phyloP scores from a whole-genome alignment of 2,888 invertebrate species.

The Acronicta leporina region DNA sequence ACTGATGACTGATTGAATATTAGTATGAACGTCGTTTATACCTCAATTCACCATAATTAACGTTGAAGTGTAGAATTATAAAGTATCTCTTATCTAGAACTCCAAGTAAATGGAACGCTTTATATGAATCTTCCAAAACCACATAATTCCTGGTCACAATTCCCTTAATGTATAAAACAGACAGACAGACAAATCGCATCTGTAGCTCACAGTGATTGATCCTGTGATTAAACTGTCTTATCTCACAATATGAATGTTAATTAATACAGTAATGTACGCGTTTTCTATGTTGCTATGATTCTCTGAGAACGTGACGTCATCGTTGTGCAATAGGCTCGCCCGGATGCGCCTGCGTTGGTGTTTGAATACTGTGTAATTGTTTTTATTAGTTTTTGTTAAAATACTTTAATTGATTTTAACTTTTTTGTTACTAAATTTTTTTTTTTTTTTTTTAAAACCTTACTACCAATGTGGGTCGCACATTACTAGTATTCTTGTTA shows the following conservation, averaged over 20 bases:
- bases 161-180: slow-evolving; percentile 37
- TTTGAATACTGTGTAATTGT: background rate
- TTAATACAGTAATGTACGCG: slow-evolving; percentile 44
- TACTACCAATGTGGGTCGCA: too few species aligned
- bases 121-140: slow-evolving; percentile 11
- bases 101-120: too few species aligned
- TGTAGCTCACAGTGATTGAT: slow-evolving; percentile 54
- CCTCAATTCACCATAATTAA: too few species aligned
- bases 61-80: too few species aligned
- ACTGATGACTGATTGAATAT: too few species aligned
- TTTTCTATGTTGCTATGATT: slow-evolving; percentile 24
- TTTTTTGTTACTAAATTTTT: too few species aligned
- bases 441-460: too few species aligned
- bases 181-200: slow-evolving; percentile 55
- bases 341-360: slow-evolving; percentile 27
- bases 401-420: too few species aligned
- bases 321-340: slow-evolving; percentile 16
- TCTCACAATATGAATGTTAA: slow-evolving; percentile 45
- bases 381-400: background rate
- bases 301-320: slow-evolving; percentile 32
- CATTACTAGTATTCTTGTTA: too few species aligned
- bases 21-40: too few species aligned
- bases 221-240: slow-evolving; percentile 52
- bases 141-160: slow-evolving; percentile 19
- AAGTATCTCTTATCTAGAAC: too few species aligned